Base-by-base conservation (phyloP, 2,888 invertebrate genomes). In the Zhuqinia jingwanae region DNA sequence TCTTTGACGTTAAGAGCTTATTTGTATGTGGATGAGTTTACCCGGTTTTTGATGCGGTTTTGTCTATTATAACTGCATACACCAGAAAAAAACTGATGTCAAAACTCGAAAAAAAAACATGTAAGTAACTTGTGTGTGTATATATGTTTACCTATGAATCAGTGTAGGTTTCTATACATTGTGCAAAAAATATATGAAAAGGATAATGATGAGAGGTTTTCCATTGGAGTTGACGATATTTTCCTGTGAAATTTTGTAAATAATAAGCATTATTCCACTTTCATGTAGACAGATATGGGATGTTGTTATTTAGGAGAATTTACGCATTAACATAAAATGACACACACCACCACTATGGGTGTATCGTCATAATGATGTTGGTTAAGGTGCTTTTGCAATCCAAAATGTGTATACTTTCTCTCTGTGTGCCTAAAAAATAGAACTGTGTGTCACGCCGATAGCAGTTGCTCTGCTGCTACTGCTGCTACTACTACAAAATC, bases 1-100 rank as follows among this genome's bases (percentile, higher is more conserved):
- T 36, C 3, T 70, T 47, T 78, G 70, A 77, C 65, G 47, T 78
- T 78, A 78, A 70, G 84, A 84, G 84, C 58, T 78, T 85, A 78
- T 77, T 85, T 78, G 65, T 68, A 70, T 70, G 25, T 50, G 68
- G 13, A 58, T 45, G 78, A 85, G 78, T 68, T 68, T 78, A 47
- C 78, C 84, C 84, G 84, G 84, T 77, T 78, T 47, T 79, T 58
- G 56, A 85, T 85, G 85, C 78, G 79, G 85, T 79, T 85, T 78
- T 27, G 36, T 56, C 78, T 70, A 25, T 50, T 60, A 58, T 63
- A 45, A 15, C 6, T 15, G 13, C 22, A 20, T 45, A 17, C 6
- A 65, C n/a, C 65, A 42, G 13, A 15, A 50, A 50, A 50, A 15
- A 50, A 50, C 13, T 15, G 3, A 68, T 47, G 70, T 42, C 2